Conservation (phyloP, 1,140 invertebrate species). For the Andrena cerasifolii region DNA sequence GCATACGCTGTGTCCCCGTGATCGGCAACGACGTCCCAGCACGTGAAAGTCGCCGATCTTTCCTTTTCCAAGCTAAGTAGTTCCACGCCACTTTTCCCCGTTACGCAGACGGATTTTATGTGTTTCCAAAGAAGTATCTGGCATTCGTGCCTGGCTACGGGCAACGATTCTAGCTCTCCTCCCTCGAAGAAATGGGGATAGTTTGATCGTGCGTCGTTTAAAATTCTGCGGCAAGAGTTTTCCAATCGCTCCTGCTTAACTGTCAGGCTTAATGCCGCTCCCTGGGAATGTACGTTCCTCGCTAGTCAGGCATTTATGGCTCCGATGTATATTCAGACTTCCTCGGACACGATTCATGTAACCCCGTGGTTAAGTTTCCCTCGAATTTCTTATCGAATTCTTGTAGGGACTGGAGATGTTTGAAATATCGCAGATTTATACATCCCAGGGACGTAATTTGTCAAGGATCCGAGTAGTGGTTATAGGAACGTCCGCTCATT, state of each 20-base stretch:
- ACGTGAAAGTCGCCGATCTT: constrained; percentile 56
- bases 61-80: not conserved
- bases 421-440: not conserved
- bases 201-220: constrained; percentile 4
- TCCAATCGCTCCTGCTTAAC: constrained; percentile 9
- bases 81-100: not conserved
- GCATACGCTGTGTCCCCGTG: constrained; percentile 47
- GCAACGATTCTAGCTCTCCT: constrained; percentile 1
- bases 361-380: not conserved
- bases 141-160: not conserved
- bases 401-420: too few species aligned
- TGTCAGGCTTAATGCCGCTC: not conserved
- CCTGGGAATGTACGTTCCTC: not conserved
- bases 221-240: constrained; percentile 5
- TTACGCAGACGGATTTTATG: constrained; percentile 8
- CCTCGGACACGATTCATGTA: not conserved
- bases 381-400: too few species aligned
- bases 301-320: constrained; percentile 10
- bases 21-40: constrained; percentile 34
- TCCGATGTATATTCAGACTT: constrained; percentile 32
- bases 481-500: too few species aligned
- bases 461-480: too few species aligned
- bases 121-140: not conserved
- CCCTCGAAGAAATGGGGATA: not conserved
- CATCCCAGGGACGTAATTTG: too few species aligned